Percentiles rank a stretch among this genome's conserved stretches.
Conservation (phyloP, 2,888 invertebrate species). For the Microchrysa polita region DNA sequence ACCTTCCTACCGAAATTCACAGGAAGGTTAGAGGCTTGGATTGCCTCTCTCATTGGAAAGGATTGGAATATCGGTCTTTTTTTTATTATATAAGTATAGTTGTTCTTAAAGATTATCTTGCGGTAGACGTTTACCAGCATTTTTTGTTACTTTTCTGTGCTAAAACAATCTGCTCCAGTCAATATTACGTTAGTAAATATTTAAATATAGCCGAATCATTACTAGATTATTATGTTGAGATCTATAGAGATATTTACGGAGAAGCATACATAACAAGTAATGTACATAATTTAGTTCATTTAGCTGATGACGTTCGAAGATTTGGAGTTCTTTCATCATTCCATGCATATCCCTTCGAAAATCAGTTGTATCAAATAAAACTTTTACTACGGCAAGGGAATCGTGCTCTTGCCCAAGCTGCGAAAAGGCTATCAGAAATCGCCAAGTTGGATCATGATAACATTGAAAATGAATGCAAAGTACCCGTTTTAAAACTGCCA, state of each 20-base stretch:
- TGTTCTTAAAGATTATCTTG: slow-evolving; percentile 48
- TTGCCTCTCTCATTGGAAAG: slow-evolving; percentile 51
- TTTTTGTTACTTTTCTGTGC: slow-evolving; percentile 46
- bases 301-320: slow-evolving; percentile 48
- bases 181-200: slow-evolving; percentile 41
- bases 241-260: slow-evolving; percentile 49
- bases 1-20: slow-evolving; percentile 22
- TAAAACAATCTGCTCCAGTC: slow-evolving; percentile 52
- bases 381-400: background rate
- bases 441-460: no score
- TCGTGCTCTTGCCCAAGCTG: background rate
- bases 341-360: slow-evolving; percentile 43
- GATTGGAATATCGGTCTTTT: slow-evolving; percentile 51
- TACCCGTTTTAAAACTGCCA: no score
- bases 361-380: background rate
- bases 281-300: slow-evolving; percentile 51
- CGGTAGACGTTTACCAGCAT: slow-evolving; percentile 21
- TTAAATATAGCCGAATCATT: slow-evolving; percentile 50
- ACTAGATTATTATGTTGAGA: slow-evolving; percentile 49
- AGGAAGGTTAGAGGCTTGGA: slow-evolving; percentile 14
- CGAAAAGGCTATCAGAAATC: background rate
- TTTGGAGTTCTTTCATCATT: slow-evolving; percentile 46
- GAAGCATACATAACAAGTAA: slow-evolving; percentile 50
- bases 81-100: slow-evolving; percentile 51
- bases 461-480: no score